Evolutionary conservation across 2,888 invertebrate genomes (phyloP).

Genomic region (Craniophora ligustri): DNA sequence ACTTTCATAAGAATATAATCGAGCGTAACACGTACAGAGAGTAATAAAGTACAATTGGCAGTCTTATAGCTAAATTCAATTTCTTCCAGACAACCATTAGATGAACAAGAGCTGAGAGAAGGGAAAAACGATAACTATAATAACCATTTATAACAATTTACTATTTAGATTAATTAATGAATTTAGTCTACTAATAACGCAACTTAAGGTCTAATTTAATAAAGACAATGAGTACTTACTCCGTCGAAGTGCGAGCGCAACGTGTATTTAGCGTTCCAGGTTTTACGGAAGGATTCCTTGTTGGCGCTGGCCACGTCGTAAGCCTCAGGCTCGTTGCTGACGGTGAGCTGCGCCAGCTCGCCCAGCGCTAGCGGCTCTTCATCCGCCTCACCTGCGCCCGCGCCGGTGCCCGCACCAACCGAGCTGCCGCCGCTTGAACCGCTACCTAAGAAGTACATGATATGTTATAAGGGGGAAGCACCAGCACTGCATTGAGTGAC

Average conservation of each 20-base stretch:
- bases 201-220: no score
- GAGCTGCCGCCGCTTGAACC: slow-evolving; percentile 39
- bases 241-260: slow-evolving; percentile 98
- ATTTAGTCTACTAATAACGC: no score
- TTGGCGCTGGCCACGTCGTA: slow-evolving; percentile 93
- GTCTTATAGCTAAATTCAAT: no score
- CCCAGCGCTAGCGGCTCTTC: slow-evolving; percentile 96
- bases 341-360: slow-evolving; percentile 98
- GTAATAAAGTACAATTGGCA: no score
- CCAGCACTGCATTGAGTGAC: neutral
- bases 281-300: slow-evolving; percentile 97
- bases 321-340: slow-evolving; percentile 98
- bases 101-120: no score
- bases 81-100: no score
- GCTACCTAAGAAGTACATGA: slow-evolving; percentile 21
- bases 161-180: no score
- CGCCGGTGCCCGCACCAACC: slow-evolving; percentile 50
- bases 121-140: no score
- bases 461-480: neutral
- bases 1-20: no score
- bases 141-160: no score
- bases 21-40: no score
- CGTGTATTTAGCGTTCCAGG: slow-evolving; percentile 99
- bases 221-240: slow-evolving; percentile 65
- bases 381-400: slow-evolving; percentile 90